Evolutionary conservation across 2,888 invertebrate species (phyloP).

Genomic region (Chironomus tentans): DNA sequence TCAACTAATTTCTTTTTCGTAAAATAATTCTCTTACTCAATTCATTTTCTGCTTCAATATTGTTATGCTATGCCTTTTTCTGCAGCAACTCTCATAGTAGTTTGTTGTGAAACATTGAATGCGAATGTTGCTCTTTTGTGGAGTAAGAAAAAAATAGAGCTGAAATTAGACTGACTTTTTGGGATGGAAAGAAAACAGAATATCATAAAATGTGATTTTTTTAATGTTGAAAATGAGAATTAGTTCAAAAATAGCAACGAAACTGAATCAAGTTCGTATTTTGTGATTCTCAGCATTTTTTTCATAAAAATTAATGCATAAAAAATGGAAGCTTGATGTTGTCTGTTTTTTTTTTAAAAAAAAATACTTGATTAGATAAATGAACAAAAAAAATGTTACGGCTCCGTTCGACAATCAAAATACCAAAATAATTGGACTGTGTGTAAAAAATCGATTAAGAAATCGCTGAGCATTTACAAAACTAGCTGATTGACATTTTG

Average conservation of each 20-base stretch:
- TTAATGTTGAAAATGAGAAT: not conserved
- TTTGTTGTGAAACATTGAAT: not conserved
- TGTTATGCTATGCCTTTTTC: not conserved
- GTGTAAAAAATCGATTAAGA: not conserved
- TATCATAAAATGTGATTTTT: not conserved
- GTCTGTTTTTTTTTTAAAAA: too few species aligned
- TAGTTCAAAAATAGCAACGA: not conserved
- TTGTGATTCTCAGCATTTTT: not conserved
- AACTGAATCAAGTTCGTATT: not conserved
- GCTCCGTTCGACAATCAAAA: not conserved
- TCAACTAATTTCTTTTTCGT: not conserved
- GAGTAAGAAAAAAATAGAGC: not conserved
- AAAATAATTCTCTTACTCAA: not conserved
- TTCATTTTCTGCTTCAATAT: not conserved
- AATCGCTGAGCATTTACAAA: not conserved
- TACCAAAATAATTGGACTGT: not conserved
- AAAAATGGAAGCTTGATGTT: not conserved
- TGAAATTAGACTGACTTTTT: too few species aligned
- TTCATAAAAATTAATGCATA: not conserved
- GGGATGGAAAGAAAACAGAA: not conserved
- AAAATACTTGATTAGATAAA: not conserved
- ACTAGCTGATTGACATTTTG: not conserved
- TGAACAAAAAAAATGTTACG: not conserved
- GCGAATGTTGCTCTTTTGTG: not conserved
- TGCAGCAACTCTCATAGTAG: not conserved